A percentile compares a stretch with the other conserved stretches of the same genome.
Conservation (phyloP, 2,888 invertebrate genomes). For the Drosophila tanythrix region DNA sequence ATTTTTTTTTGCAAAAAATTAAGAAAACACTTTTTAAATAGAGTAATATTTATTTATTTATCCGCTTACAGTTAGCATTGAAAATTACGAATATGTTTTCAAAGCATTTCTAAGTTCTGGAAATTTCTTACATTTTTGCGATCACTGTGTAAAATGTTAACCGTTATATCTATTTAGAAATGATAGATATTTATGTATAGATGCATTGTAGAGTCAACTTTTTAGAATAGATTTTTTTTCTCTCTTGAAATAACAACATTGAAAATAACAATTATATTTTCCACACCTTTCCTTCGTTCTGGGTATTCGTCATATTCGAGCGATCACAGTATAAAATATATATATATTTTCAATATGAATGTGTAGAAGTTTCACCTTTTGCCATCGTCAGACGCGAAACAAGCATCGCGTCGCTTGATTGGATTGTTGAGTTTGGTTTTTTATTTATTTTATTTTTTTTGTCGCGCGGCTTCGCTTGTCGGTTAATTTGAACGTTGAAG, state of each 20-base stretch:
- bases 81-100: not conserved
- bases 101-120: not conserved
- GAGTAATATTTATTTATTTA: not conserved
- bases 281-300: not conserved
- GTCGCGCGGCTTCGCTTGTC: constrained; percentile 57
- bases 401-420: constrained; percentile 38
- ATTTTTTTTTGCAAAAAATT: not conserved
- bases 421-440: constrained; percentile 39
- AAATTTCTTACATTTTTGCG: not conserved
- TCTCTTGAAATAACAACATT: not conserved
- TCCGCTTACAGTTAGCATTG: not conserved
- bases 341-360: constrained; percentile 2
- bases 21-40: not conserved
- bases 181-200: not conserved
- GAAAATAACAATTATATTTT: not conserved
- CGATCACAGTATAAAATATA: constrained; percentile 2
- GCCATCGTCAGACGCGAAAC: constrained; percentile 36
- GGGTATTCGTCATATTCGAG: not conserved
- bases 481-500: constrained; percentile 67
- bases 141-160: not conserved
- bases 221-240: accelerated
- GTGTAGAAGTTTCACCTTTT: constrained; percentile 14
- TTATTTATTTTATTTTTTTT: constrained; percentile 34
- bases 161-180: too few species aligned
- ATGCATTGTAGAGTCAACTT: not conserved